Base-by-base conservation (phyloP, 2,888 invertebrate genomes). In the Lumbricus terrestris region DNA sequence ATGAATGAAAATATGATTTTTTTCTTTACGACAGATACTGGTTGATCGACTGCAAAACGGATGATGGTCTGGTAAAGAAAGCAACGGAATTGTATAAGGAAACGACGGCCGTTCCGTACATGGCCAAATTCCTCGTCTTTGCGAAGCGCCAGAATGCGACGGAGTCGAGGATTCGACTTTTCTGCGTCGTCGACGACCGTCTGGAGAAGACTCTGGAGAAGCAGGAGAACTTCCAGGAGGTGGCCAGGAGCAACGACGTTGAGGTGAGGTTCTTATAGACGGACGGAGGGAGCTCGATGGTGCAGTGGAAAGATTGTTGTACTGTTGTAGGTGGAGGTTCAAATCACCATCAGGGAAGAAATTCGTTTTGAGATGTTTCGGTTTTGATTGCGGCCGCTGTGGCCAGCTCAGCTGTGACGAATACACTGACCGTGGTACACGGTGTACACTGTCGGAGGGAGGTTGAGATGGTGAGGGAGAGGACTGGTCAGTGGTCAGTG, bases 171-270 rank as follows among this genome's bases (percentile, higher is more conserved):
- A 34, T 91, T n/a, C 47, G 91, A 5, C 69, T 89, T 2, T 91
- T 89, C 82, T 91, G 91, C 40, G 91, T 91, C 18, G 82, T 90
- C 0, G 90, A 90, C 11, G 91, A 91, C 18, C 42, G 89, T 33
- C 47, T 83, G 40, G 91, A 91, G 8, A 82, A 47, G 35, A 37
- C 89, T 33, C 20, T 69, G 38, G 90, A 89, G 34, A 69, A 40
- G 11, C 88, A 85, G 54, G 82, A 89, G 34, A 89, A 91, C 15
- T 91, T 83, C 54, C 88, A 82, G 20, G 91, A 90, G 42, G 38
- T 91, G 18, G 88, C 54, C 35, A 89, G 89, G 33, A 82, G 89
- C 29, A n/a, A 37, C 15, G 90, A 91, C 20, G 90, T 91, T 34
- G 90, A 90, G 90, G 91, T 91, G 20, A 69, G 69, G 29, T n/a